Evolutionary conservation across 2,113 vertebrate genomes (phyloP).

Genomic region (Gopherus flavomarginatus): DNA sequence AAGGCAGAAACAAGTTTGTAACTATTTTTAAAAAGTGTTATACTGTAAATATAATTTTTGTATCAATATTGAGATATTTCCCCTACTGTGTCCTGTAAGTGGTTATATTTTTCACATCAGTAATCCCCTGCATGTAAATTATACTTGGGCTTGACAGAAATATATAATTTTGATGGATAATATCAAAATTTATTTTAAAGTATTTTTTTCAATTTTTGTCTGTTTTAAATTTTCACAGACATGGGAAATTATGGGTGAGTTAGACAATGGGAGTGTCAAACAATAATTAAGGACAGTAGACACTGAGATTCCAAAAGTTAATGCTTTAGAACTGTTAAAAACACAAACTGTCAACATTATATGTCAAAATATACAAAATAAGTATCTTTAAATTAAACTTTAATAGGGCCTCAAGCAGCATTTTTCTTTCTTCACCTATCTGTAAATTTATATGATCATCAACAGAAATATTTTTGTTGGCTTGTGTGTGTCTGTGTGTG

Average conservation of each 20-base stretch:
- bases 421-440: background rate
- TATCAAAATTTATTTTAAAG: background rate
- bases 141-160: background rate
- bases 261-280: background rate
- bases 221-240: background rate
- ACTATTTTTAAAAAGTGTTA: too few relatives aligned
- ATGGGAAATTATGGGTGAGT: background rate
- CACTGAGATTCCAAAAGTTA: background rate
- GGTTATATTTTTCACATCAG: background rate
- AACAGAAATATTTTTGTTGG: background rate
- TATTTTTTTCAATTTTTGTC: background rate
- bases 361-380: background rate
- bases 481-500: too few relatives aligned
- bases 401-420: background rate
- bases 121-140: background rate
- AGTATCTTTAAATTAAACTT: background rate
- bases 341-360: background rate
- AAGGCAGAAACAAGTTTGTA: background rate
- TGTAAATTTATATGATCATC: background rate
- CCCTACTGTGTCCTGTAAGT: background rate
- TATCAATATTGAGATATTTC: background rate
- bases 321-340: background rate
- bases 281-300: background rate
- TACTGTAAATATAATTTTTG: background rate
- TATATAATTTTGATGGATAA: background rate